These are phyloP conservation scores for Calephelis perditalis DNA, from an alignment of 2,888 invertebrate genomes.

Conservation along the genomic window DNA sequence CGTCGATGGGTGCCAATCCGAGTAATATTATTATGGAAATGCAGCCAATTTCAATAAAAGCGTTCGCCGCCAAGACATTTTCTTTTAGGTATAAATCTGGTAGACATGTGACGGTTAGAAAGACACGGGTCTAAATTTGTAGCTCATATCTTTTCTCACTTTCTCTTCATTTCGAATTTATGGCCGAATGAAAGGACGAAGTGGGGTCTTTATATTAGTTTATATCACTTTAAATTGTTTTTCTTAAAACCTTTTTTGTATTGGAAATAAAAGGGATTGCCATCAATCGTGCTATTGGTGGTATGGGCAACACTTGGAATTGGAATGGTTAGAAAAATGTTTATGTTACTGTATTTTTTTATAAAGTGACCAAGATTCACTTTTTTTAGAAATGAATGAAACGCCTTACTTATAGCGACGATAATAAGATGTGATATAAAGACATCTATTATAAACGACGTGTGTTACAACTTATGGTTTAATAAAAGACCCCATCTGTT, in stretches of 20 bases:
- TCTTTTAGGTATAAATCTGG: slow-evolving; percentile 61
- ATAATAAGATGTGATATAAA: too few species aligned
- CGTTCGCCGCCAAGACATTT: slow-evolving; percentile 60
- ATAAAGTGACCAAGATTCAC: too few species aligned
- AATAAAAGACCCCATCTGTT: too few species aligned
- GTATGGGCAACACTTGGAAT: too few species aligned
- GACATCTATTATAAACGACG: too few species aligned
- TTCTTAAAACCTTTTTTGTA: background rate
- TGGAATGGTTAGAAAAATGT: too few species aligned
- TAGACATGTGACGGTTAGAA: slow-evolving; percentile 54
- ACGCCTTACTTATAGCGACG: too few species aligned
- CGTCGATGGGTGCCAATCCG: slow-evolving; percentile 71
- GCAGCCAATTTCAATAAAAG: slow-evolving; percentile 74
- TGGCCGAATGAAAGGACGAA: slow-evolving; percentile 40
- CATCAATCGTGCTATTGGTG: background rate
- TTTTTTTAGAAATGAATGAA: too few species aligned
- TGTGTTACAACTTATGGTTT: too few species aligned
- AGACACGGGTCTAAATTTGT: slow-evolving; percentile 63
- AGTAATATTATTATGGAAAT: slow-evolving; percentile 77
- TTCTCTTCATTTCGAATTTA: slow-evolving; percentile 44
- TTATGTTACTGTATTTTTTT: too few species aligned
- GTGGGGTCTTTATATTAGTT: slow-evolving; percentile 15
- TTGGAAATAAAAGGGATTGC: background rate
- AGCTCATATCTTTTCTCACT: slow-evolving; percentile 56
- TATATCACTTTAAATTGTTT: background rate